Percentiles rank a stretch among this genome's conserved stretches.
Evolutionary conservation across 2,888 invertebrate species (phyloP).

Genomic region (Bugulina stolonifera): DNA sequence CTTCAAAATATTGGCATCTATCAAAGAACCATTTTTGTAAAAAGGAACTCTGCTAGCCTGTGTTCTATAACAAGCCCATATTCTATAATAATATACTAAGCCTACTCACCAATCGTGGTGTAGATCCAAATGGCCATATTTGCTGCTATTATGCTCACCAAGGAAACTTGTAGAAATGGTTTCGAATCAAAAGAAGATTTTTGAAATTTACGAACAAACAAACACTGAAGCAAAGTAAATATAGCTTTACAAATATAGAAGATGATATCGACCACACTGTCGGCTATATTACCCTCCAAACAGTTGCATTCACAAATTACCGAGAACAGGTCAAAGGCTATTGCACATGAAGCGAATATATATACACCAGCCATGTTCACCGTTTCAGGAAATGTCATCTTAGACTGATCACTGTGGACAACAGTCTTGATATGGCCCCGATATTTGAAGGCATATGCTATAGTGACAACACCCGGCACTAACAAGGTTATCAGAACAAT

Average conservation of each 20-base stretch:
- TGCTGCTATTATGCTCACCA: constrained; percentile 1
- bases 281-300: neutral
- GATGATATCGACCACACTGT: constrained; percentile 3
- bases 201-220: neutral
- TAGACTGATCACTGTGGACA: neutral
- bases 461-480: neutral
- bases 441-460: neutral
- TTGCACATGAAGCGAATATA: neutral
- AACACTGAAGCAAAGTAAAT: constrained; percentile 4
- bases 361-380: neutral
- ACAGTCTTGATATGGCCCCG: neutral
- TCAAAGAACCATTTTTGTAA: too few relatives aligned
- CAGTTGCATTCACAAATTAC: neutral
- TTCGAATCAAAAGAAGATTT: constrained; percentile 6
- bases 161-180: constrained; percentile 1
- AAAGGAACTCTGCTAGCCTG: too few relatives aligned
- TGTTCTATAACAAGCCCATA: too few relatives aligned
- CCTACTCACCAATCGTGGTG: neutral
- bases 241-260: constrained; percentile 1
- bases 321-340: constrained; percentile 10
- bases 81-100: neutral
- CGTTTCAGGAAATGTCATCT: neutral
- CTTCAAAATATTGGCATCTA: too few relatives aligned
- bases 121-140: constrained; percentile 21
- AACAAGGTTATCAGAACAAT: neutral